Conservation (phyloP, 1,140 invertebrate species). For the Telenomus remus region DNA sequence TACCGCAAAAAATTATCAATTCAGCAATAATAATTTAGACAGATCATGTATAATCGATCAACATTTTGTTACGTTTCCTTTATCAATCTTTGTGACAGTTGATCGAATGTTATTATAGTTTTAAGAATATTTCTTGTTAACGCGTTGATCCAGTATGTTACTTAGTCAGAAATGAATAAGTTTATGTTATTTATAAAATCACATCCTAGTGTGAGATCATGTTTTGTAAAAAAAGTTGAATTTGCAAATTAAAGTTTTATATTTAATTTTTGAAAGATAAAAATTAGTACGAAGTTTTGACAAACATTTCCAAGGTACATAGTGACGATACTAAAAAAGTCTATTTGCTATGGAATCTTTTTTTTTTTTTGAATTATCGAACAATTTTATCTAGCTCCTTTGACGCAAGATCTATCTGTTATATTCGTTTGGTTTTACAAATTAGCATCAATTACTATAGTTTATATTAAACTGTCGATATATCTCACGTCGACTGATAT, state of each 20-base stretch:
- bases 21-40: constrained; percentile 38
- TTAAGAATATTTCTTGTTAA: constrained; percentile 37
- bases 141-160: constrained; percentile 25
- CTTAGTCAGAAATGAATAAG: constrained; percentile 30
- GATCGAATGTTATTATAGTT: constrained; percentile 29
- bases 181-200: constrained; percentile 30
- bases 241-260: constrained; percentile 47
- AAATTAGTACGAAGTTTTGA: constrained; percentile 16
- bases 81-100: constrained; percentile 28
- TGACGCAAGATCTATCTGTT: too few species aligned
- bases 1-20: neutral
- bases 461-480: too few species aligned
- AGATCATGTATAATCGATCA: too few species aligned
- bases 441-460: too few species aligned
- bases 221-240: constrained; percentile 40
- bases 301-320: constrained; percentile 24
- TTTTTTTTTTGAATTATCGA: too few species aligned
- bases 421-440: too few species aligned
- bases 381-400: constrained; percentile 15
- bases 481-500: too few species aligned
- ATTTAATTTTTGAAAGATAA: constrained; percentile 53
- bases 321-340: too few species aligned
- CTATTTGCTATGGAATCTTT: constrained; percentile 31
- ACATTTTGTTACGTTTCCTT: constrained; percentile 5
- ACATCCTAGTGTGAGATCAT: constrained; percentile 29